These are phyloP conservation scores for Chloropsis cyanopogon DNA, from an alignment of 2,113 vertebrate species.

Conservation along the genomic window DNA sequence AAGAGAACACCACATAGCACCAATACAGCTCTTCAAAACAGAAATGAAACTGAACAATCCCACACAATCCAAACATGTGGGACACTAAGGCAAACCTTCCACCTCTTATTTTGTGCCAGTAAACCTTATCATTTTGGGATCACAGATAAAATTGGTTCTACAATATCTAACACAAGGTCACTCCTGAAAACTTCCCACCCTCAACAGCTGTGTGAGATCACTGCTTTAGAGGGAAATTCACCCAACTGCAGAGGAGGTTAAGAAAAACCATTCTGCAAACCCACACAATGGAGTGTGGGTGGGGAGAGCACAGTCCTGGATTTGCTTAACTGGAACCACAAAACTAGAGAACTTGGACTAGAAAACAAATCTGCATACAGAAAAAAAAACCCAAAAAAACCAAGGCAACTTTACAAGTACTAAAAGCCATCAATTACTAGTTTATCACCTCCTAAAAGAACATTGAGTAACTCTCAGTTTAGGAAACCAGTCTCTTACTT, in stretches of 20 bases:
- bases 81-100: background rate
- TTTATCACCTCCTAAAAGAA: slow-evolving; percentile 3
- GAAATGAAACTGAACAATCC: background rate
- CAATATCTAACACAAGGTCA: background rate
- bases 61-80: background rate
- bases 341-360: background rate
- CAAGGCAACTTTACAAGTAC: background rate
- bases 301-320: background rate
- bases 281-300: background rate
- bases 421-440: slow-evolving; percentile 4
- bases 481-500: slow-evolving; percentile 77
- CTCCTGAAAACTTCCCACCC: background rate
- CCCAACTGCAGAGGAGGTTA: background rate
- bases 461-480: slow-evolving; percentile 14
- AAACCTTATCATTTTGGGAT: background rate
- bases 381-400: background rate
- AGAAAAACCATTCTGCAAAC: background rate
- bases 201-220: background rate
- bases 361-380: background rate
- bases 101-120: background rate
- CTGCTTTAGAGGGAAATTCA: background rate
- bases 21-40: background rate
- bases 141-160: background rate
- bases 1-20: background rate
- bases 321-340: background rate